Conservation (phyloP, 92 coral and sea anemone species). For the Porites rus region DNA sequence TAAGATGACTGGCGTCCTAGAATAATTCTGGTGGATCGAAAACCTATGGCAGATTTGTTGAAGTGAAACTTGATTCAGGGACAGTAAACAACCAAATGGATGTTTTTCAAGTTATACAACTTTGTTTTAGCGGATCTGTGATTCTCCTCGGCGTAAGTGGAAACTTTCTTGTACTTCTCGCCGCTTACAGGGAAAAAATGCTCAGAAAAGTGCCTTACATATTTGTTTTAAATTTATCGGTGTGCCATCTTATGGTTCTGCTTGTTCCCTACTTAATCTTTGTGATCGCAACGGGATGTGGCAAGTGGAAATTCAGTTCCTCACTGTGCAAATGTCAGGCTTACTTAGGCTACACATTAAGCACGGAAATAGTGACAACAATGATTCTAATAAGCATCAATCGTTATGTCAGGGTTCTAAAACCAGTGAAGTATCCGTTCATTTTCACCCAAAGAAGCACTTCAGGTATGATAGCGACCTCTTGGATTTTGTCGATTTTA, state of each 20-base stretch:
- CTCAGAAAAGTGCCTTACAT: constrained; percentile 28
- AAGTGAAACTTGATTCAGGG: not conserved
- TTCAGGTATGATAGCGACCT: not conserved
- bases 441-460: constrained; percentile 36
- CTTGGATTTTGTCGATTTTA: constrained; percentile 9
- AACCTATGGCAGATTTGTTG: not conserved
- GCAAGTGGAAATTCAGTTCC: not conserved
- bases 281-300: not conserved
- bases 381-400: constrained; percentile 23
- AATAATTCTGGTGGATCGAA: not conserved
- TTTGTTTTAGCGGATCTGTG: constrained; percentile 2
- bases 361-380: constrained; percentile 10
- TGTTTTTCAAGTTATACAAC: not conserved
- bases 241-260: constrained; percentile 6
- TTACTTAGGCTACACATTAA: constrained; percentile 11
- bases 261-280: constrained; percentile 13
- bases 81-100: constrained; percentile 8
- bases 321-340: constrained; percentile 18
- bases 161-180: constrained; percentile 16
- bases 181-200: constrained; percentile 25
- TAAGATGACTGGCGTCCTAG: not conserved
- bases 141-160: constrained; percentile 24
- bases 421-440: constrained; percentile 16
- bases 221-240: constrained; percentile 13
- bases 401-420: constrained; percentile 15